Percentiles rank a stretch among this genome's conserved stretches.
Conservation (phyloP, 2,888 invertebrate species). For the Ceratothoa steindachneri region DNA sequence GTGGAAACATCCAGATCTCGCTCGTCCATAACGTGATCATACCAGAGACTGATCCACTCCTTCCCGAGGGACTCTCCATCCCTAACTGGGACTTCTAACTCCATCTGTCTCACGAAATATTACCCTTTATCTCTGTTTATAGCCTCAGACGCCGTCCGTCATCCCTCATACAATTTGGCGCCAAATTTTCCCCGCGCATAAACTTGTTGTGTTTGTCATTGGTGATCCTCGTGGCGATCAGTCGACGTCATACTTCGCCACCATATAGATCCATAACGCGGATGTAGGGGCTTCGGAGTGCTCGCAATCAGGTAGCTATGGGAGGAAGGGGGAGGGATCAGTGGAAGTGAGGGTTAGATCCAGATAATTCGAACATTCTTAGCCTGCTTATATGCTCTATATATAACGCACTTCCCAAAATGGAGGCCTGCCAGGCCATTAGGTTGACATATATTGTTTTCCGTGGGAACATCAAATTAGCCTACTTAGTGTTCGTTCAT, state of each 20-base stretch:
- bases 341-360: too few relatives aligned
- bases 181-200: constrained; percentile 31
- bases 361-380: too few relatives aligned
- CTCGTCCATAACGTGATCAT: constrained; percentile 39
- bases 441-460: too few relatives aligned
- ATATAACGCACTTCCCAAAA: too few relatives aligned
- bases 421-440: too few relatives aligned
- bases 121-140: constrained; percentile 14
- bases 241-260: constrained; percentile 20
- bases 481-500: too few relatives aligned
- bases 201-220: constrained; percentile 44
- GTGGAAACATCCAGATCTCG: neutral
- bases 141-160: constrained; percentile 26
- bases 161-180: constrained; percentile 39
- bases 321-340: neutral
- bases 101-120: constrained; percentile 38
- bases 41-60: constrained; percentile 26
- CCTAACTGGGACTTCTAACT: constrained; percentile 25
- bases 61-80: constrained; percentile 18
- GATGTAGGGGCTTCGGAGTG: neutral
- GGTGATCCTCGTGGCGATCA: constrained; percentile 33
- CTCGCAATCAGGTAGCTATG: neutral
- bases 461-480: too few relatives aligned
- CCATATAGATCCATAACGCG: neutral
- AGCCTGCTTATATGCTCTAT: too few relatives aligned